Base-by-base conservation (phyloP, 2,113 vertebrate species). In the Chloropsis cyanopogon region DNA sequence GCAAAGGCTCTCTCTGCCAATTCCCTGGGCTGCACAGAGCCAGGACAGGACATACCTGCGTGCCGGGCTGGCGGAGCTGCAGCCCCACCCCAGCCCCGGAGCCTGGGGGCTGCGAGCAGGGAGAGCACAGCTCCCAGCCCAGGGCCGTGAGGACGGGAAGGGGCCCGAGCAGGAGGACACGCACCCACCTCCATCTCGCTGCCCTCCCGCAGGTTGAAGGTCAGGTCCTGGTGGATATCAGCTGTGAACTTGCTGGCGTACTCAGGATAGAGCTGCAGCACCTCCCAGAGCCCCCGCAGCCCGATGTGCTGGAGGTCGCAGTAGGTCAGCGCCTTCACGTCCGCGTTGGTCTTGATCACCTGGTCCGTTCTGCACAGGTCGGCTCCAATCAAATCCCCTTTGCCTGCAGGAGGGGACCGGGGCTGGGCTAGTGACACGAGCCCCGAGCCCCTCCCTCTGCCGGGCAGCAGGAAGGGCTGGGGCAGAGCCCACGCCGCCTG, bases 271-370 rank as follows among this genome's bases (percentile, higher is more conserved):
- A 99, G 98, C 39, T 97, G 97, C 31, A 99, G 98, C 89, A 99
- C 99, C 64, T 99, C 99, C 5, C 98, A 97, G 90, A 99, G 97
- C n/a, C 99, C 99, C 54, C 95, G 96, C 79, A 99, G 97, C 54
- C 98, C 98, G 61, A 99, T 98, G 97, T 99, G 98, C 97, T 99
- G 99, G 69, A 99, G 97, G 97, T 99, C 99, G 7, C 99, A 99
- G 97, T 99, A 99, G 73, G 99, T 99, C 96, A 99, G 96, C 0
- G 99, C 99, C 96, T 99, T 99, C 93, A 99, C 99, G 0, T 99
- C 99, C 0, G 99, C 99, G 1, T 99, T 99, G 65, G 98, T 99
- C 97, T 99, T 99, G 95, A 99, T 98, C 96, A 99, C 99, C 92
- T 98, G 97, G 37, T 98, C 98, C 17, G 90, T 94, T 82, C 97